Evolutionary conservation across 2,888 invertebrate genomes (phyloP).

Genomic region (Sphecodes monilicornis): DNA sequence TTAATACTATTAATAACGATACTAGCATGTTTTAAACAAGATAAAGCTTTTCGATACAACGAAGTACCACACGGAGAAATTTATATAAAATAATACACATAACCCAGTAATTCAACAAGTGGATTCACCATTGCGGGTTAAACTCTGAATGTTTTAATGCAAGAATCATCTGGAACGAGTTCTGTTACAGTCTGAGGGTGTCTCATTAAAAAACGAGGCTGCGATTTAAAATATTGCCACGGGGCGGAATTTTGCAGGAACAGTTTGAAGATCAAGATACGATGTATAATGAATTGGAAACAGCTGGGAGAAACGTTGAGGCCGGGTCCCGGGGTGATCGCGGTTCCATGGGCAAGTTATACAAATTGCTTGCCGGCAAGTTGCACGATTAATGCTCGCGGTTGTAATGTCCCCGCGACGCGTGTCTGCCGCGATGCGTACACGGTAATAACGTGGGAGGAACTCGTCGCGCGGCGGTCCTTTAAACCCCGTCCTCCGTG

Average conservation of each 20-base stretch:
- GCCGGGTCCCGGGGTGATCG: neutral
- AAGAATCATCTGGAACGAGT: neutral
- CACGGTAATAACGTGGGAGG: slow-evolving; percentile 20
- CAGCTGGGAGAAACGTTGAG: neutral
- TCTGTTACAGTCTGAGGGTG: neutral
- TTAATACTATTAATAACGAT: too few species aligned
- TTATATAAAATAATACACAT: too few species aligned
- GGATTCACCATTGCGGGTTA: neutral
- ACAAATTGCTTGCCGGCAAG: neutral
- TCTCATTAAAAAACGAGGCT: neutral
- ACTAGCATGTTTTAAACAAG: too few species aligned
- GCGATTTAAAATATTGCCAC: neutral
- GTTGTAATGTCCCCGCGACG: neutral
- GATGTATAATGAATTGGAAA: neutral
- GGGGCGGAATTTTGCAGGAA: neutral
- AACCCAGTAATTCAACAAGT: neutral
- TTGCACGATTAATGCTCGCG: neutral
- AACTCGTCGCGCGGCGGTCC: neutral
- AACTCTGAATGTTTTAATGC: too few species aligned
- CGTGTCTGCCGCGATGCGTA: neutral
- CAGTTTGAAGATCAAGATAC: neutral
- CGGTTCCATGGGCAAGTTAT: neutral
- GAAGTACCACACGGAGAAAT: too few species aligned
- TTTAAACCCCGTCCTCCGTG: neutral
- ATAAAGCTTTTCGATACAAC: too few species aligned